phyloP scores from a whole-genome alignment of 2,797 vertebrate species.

The Corythornis leucogaster region DNA sequence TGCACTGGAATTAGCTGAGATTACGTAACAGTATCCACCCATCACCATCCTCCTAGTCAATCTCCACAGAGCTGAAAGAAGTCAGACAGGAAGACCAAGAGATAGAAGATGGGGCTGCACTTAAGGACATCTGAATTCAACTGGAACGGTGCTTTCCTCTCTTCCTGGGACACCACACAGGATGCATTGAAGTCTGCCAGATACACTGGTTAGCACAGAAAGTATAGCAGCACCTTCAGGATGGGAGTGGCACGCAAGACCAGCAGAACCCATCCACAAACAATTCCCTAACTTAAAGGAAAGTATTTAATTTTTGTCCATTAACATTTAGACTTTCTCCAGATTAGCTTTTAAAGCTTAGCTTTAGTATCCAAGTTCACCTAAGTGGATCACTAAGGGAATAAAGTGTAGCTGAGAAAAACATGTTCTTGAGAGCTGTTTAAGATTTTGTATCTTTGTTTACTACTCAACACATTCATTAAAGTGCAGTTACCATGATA shows the following conservation, averaged over 20 bases:
- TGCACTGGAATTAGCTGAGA: not conserved
- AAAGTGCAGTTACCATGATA: conserved; percentile 75
- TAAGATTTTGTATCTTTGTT: conserved; percentile 65
- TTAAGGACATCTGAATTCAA: not conserved
- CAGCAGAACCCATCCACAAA: not conserved
- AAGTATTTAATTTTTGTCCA: not conserved
- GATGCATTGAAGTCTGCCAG: not conserved
- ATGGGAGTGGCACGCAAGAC: not conserved
- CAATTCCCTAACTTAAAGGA: not conserved
- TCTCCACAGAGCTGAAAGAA: not conserved
- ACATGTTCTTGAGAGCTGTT: conserved; percentile 10
- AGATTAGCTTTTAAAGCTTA: not conserved
- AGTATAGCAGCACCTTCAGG: not conserved
- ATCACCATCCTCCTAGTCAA: not conserved
- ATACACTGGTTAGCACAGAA: not conserved
- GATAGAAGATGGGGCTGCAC: not conserved
- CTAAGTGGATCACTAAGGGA: not conserved
- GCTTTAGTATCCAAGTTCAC: not conserved
- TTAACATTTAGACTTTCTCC: not conserved
- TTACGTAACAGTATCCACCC: not conserved
- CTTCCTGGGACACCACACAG: not conserved
- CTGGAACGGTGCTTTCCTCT: not conserved
- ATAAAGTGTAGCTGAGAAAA: conserved; percentile 38
- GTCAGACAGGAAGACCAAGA: not conserved
- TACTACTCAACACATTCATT: conserved; percentile 67